Conservation (phyloP, 2,113 vertebrate genomes). For the Podocnemis expansa region DNA sequence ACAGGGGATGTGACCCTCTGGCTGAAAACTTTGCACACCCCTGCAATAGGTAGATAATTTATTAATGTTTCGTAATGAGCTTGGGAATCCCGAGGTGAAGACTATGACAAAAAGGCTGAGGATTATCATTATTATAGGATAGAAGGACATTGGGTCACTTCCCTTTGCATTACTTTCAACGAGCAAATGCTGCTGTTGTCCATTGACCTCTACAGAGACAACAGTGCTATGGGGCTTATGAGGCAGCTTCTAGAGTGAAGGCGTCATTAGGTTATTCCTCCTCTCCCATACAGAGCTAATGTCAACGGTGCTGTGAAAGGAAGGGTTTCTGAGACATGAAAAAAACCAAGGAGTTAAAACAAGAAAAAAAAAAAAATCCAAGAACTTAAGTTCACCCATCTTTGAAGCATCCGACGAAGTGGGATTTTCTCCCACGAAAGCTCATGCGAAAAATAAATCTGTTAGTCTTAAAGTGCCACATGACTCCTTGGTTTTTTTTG, state of each 20-base stretch:
- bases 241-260: not conserved
- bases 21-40: too few relatives aligned
- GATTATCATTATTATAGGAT: not conserved
- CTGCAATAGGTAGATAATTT: not conserved
- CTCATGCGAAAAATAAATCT: too few relatives aligned
- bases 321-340: not conserved
- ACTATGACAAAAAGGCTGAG: not conserved
- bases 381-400: too few relatives aligned
- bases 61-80: not conserved
- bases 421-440: too few relatives aligned
- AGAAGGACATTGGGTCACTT: not conserved
- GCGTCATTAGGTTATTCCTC: not conserved
- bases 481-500: too few relatives aligned
- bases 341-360: too few relatives aligned
- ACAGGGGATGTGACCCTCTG: too few relatives aligned
- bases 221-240: not conserved
- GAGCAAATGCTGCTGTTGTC: too few relatives aligned
- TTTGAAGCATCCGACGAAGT: too few relatives aligned
- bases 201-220: not conserved
- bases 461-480: too few relatives aligned
- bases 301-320: not conserved
- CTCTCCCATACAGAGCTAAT: not conserved
- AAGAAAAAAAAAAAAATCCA: too few relatives aligned
- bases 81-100: not conserved
- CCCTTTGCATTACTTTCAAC: too few relatives aligned